A percentile compares a stretch with the other conserved stretches of the same genome.
Conservation (phyloP, 2,888 invertebrate genomes). For the Anagyrus pseudococci region DNA sequence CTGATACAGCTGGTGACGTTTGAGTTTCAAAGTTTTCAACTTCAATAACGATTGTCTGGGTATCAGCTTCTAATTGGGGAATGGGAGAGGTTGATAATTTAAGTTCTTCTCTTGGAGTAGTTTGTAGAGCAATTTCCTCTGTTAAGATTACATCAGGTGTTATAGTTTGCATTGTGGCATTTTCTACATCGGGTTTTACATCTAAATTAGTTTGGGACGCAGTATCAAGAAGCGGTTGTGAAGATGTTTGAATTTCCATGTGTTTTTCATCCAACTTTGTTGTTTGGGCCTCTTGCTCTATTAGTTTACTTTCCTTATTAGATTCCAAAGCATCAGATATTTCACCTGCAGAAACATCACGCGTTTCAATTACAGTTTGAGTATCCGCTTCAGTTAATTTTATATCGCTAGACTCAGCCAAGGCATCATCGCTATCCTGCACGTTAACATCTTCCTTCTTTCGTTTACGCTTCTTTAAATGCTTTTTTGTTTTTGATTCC, state of each 20-base stretch:
- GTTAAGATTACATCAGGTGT: conserved; percentile 58
- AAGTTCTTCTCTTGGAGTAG: conserved; percentile 45
- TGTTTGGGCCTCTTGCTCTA: conserved; percentile 62
- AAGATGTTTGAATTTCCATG: conserved; percentile 68
- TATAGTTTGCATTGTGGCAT: conserved; percentile 63
- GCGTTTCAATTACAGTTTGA: conserved; percentile 48
- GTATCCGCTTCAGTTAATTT: conserved; percentile 58
- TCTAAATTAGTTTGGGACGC: conserved; percentile 46
- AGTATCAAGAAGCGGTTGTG: conserved; percentile 66
- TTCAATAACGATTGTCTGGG: conserved; percentile 60
- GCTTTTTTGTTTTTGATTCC: conserved; percentile 49
- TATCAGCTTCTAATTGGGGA: conserved; percentile 52
- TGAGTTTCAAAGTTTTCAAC: conserved; percentile 48
- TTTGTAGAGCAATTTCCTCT: conserved; percentile 60
- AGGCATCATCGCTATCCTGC: conserved; percentile 38
- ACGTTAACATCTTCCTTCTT: conserved; percentile 52
- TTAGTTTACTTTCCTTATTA: conserved; percentile 59
- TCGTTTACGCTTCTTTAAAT: conserved; percentile 64
- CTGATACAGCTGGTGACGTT: conserved; percentile 49
- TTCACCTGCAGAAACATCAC: conserved; percentile 45
- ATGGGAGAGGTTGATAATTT: conserved; percentile 44
- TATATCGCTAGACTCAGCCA: conserved; percentile 49
- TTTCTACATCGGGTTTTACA: conserved; percentile 60
- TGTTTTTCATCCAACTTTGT: conserved; percentile 63
- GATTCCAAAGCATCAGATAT: conserved; percentile 65